These are phyloP conservation scores for Drosophila ficusphila DNA, from an alignment of 1,140 invertebrate species.

Conservation along the genomic window DNA sequence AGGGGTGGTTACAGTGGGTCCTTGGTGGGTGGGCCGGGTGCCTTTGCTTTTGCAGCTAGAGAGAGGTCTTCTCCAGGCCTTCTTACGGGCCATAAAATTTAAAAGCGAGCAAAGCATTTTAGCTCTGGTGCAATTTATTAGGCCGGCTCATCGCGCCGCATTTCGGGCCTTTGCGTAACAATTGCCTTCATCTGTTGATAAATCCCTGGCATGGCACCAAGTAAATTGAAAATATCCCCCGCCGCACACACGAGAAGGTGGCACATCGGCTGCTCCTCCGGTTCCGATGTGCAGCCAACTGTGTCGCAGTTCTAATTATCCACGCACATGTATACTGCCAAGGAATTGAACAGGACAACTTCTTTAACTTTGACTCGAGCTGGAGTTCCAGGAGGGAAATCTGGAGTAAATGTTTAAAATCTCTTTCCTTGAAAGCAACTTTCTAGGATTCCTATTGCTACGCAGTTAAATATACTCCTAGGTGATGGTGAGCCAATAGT, in stretches of 20 bases:
- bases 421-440: too few species aligned
- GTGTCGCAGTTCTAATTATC: constrained; percentile 80
- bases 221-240: constrained; percentile 77
- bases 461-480: too few species aligned
- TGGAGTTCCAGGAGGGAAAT: background rate
- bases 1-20: constrained; percentile 58
- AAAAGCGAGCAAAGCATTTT: constrained; percentile 82
- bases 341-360: constrained; percentile 17
- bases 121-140: constrained; percentile 82
- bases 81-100: constrained; percentile 82
- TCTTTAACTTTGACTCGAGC: constrained; percentile 1
- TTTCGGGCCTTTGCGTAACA: constrained; percentile 71
- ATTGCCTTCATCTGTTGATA: constrained; percentile 82
- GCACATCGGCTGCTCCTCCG: constrained; percentile 19
- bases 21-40: constrained; percentile 8
- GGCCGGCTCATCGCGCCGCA: constrained; percentile 69
- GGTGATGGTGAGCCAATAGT: too few species aligned
- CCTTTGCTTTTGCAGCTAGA: background rate
- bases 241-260: constrained; percentile 32
- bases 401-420: background rate
- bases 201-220: constrained; percentile 79
- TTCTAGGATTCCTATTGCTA: too few species aligned
- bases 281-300: constrained; percentile 67
- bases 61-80: constrained; percentile 36
- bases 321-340: constrained; percentile 74